phyloP scores from a whole-genome alignment of 2,113 vertebrate genomes.

The Megaceryle torquata region DNA sequence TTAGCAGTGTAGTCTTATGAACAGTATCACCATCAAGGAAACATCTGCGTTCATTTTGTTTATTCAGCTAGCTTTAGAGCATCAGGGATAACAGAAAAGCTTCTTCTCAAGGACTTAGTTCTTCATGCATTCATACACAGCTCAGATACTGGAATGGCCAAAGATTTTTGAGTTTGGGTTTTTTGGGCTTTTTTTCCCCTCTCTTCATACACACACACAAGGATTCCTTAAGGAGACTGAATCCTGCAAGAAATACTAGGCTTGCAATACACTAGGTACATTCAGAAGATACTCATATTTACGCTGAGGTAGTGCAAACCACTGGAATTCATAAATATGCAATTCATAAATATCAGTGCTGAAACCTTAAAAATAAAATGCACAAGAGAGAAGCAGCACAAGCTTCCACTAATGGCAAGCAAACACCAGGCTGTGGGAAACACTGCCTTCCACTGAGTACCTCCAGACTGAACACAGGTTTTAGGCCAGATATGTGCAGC shows the following conservation, averaged over 20 bases:
- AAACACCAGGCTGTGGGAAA: not conserved
- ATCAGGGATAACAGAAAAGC: constrained; percentile 29
- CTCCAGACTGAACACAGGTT: not conserved
- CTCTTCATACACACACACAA: not conserved
- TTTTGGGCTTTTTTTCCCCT: not conserved
- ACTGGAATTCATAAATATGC: not conserved
- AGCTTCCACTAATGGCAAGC: not conserved
- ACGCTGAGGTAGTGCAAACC: not conserved
- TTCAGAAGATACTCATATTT: not conserved
- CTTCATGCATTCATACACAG: not conserved
- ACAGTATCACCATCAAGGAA: not conserved
- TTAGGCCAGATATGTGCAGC: not conserved
- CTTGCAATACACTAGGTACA: not conserved
- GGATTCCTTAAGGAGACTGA: not conserved
- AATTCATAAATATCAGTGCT: not conserved
- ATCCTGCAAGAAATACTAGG: not conserved
- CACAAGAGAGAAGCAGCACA: not conserved
- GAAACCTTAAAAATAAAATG: not conserved
- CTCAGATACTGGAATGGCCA: constrained; percentile 14
- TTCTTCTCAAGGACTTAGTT: constrained; percentile 1
- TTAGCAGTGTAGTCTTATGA: not conserved
- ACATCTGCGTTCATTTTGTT: constrained; percentile 62
- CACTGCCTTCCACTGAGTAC: rapidly evolving
- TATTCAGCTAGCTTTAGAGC: constrained; percentile 38
- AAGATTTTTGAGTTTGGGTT: not conserved